Evolutionary conservation across 2,113 vertebrate species (phyloP).

Genomic region (Fukomys damarensis): DNA sequence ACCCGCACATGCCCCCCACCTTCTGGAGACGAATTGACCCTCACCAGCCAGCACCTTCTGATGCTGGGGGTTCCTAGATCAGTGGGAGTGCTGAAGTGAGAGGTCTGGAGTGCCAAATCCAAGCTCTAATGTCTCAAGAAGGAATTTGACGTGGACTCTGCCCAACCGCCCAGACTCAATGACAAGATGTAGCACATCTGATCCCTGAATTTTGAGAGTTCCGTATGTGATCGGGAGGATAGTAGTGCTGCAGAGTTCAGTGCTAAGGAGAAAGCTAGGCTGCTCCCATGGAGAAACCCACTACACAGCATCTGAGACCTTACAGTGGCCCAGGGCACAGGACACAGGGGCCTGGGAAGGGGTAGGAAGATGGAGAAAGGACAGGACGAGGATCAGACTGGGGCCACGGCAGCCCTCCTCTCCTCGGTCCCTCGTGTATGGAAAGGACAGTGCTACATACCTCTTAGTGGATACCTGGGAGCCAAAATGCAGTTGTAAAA

Average conservation of each 20-base stretch:
- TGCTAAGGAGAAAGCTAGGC: not conserved
- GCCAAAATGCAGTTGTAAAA: not conserved
- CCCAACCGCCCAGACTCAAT: not conserved
- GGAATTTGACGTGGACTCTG: not conserved
- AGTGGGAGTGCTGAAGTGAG: not conserved
- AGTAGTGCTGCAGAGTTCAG: too few species aligned
- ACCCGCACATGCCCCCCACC: not conserved
- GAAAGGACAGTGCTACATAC: not conserved
- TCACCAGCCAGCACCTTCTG: not conserved
- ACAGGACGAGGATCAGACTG: fast-evolving
- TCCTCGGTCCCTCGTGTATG: fast-evolving
- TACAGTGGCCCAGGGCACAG: not conserved
- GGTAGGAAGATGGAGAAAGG: not conserved
- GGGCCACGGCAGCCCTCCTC: not conserved
- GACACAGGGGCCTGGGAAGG: not conserved
- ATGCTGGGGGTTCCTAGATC: not conserved
- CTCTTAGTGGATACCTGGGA: not conserved
- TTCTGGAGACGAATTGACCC: not conserved
- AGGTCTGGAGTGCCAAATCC: not conserved
- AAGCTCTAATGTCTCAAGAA: not conserved
- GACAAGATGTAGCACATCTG: too few species aligned
- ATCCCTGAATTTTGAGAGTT: not conserved
- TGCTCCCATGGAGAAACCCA: not conserved
- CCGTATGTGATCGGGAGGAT: not conserved
- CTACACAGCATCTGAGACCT: not conserved